Percentiles rank a stretch among this genome's conserved stretches.
These are phyloP conservation scores for Bombus superbus DNA, from an alignment of 1,140 invertebrate species.

Conservation along the genomic window DNA sequence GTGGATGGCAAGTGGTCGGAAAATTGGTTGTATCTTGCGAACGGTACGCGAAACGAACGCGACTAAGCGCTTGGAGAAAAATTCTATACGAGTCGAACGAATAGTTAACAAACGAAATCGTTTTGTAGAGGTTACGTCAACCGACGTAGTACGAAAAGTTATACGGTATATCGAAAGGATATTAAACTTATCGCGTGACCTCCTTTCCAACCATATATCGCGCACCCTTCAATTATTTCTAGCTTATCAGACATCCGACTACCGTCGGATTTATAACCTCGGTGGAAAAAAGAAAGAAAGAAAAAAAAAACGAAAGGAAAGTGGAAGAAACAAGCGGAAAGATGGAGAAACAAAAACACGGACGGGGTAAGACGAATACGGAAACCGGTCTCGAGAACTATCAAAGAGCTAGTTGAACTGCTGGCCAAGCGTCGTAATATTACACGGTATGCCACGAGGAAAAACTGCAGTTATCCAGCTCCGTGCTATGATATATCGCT, in stretches of 20 bases:
- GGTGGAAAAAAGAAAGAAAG: not conserved
- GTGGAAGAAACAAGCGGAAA: not conserved
- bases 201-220: not conserved
- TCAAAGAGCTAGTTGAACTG: slow-evolving; percentile 6
- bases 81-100: not conserved
- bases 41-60: not conserved
- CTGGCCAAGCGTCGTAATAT: slow-evolving; percentile 12
- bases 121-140: too few species aligned
- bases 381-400: not conserved
- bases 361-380: not conserved
- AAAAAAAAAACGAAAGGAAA: not conserved
- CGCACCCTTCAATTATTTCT: not conserved
- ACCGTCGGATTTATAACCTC: not conserved
- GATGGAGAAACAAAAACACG: not conserved
- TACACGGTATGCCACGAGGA: slow-evolving; percentile 1
- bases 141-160: too few species aligned
- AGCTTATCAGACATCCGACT: not conserved
- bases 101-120: too few species aligned
- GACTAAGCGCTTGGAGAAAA: too few species aligned
- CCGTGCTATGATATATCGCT: slow-evolving; percentile 27
- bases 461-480: slow-evolving; percentile 20
- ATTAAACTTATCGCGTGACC: not conserved
- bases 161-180: not conserved
- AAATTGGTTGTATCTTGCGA: not conserved
- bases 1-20: not conserved